Percentiles rank a stretch among this genome's conserved stretches.
Conservation (phyloP, 2,797 vertebrate genomes). For the Nasua narica region DNA sequence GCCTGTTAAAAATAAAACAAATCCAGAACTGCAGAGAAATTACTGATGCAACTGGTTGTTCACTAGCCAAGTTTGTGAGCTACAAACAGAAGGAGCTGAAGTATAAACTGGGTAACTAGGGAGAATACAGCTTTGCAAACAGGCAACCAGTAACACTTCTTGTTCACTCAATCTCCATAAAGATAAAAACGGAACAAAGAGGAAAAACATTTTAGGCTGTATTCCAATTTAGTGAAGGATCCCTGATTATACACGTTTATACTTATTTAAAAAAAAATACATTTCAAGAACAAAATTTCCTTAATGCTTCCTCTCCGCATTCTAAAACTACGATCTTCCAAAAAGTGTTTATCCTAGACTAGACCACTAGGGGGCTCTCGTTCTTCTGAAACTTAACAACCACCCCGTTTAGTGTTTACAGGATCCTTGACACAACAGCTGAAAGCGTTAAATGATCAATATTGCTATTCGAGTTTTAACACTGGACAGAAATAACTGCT, state of each 20-base stretch:
- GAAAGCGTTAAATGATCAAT: background rate
- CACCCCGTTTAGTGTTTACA: background rate
- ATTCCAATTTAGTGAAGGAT: background rate
- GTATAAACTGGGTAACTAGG: background rate
- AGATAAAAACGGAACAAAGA: background rate
- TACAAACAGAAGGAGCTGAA: background rate
- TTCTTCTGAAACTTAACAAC: background rate
- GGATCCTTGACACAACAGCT: background rate
- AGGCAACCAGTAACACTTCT: background rate
- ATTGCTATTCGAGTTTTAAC: background rate
- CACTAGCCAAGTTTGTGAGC: background rate
- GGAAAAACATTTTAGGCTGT: background rate
- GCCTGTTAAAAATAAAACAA: slow-evolving; percentile 83
- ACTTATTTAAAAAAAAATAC: background rate
- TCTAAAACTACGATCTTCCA: background rate
- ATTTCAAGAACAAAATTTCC: background rate
- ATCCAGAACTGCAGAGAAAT: background rate
- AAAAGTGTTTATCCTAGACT: background rate
- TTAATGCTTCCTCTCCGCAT: background rate
- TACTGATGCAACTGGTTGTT: background rate
- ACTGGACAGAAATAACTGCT: background rate
- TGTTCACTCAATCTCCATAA: background rate
- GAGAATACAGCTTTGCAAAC: background rate
- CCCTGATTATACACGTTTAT: background rate
- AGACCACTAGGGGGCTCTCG: slow-evolving; percentile 33